Conservation (phyloP, 2,797 vertebrate genomes). For the Euthynnus affinis region DNA sequence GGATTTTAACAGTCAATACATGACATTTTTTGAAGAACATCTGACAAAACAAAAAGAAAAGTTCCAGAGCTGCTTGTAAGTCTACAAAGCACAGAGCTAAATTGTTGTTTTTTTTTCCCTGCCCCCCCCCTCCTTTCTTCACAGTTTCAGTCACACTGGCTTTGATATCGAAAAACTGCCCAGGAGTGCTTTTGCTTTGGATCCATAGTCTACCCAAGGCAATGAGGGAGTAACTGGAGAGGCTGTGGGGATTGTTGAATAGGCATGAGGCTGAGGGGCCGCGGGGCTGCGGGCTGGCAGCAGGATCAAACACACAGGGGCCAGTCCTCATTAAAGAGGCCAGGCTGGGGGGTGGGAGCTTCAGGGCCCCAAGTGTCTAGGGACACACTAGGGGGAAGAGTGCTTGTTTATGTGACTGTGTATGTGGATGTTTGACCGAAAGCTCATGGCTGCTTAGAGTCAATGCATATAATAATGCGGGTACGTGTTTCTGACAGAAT, state of each 20-base stretch:
- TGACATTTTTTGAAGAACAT: constrained; percentile 50
- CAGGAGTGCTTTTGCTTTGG: constrained; percentile 73
- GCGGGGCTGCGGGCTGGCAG: constrained; percentile 71
- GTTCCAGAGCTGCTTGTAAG: constrained; percentile 36
- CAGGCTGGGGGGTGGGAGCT: constrained; percentile 66
- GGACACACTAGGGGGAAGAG: constrained; percentile 57
- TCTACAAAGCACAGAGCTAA: constrained; percentile 49
- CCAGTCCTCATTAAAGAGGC: constrained; percentile 83
- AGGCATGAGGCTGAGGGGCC: constrained; percentile 80
- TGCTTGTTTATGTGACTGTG: constrained; percentile 62
- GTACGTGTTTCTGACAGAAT: constrained; percentile 39
- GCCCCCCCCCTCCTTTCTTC: constrained; percentile 6
- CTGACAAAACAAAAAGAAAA: constrained; percentile 43
- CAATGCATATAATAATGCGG: constrained; percentile 50
- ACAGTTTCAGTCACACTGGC: constrained; percentile 54
- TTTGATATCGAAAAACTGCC: constrained; percentile 79
- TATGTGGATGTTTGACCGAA: constrained; percentile 56
- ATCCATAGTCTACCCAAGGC: constrained; percentile 75
- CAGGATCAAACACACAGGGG: constrained; percentile 82
- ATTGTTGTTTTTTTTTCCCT: constrained; percentile 23
- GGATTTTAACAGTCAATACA: constrained; percentile 49
- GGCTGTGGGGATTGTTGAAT: constrained; percentile 76
- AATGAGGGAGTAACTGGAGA: constrained; percentile 64
- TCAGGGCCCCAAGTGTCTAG: constrained; percentile 66
- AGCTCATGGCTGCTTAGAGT: constrained; percentile 55